Evolutionary conservation across 2,888 invertebrate species (phyloP), one percentile per base, ranked within the genome.

Genomic region (Xestia sexstrigata): DNA sequence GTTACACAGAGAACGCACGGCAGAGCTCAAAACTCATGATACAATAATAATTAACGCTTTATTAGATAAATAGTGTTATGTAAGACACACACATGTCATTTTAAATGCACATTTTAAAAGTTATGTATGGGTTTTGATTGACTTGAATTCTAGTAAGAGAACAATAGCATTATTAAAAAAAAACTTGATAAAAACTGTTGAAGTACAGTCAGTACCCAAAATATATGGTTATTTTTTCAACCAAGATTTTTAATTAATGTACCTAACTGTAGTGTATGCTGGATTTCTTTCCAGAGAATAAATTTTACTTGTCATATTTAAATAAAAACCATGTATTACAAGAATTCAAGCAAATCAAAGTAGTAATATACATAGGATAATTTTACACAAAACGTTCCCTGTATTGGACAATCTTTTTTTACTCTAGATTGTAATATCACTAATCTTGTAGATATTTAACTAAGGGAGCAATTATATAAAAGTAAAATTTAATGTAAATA

Each of bases 381-480:
- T 75, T 87, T 87, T 88, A 88, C 87, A 88, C 88, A 72, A 85
- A 80, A 81, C 76, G 85, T 88, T 88, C 85, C 87, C 89, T 75
- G 76, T 82, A 83, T 72, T 78, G 86, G 68, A 86, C 81, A 86
- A 81, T 80, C 83, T 82, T 87, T 88, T 84, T 82, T 71, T 83
- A 86, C 84, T 82, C 63, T 92, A 92, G 89, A 85, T 80, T 84
- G 81, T 91, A 90, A 88, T 87, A 89, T 91, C 92, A 93, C 92
- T 88, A 81, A 78, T 89, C 90, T 88, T 94, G 95, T 95, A 95
- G 95, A 94, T 94, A 94, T 92, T 93, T 92, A 95, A 91, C 92
- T 96, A 95, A 95, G 96, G 96, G 96, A 96, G 93, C 96, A 96
- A 96, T 94, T 95, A 94, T 92, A 92, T 92, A 91, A 92, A n/a